A percentile compares a stretch with the other conserved stretches of the same genome.
These are phyloP conservation scores for Alligator sinensis DNA, from an alignment of 2,113 vertebrate species.

Conservation along the genomic window DNA sequence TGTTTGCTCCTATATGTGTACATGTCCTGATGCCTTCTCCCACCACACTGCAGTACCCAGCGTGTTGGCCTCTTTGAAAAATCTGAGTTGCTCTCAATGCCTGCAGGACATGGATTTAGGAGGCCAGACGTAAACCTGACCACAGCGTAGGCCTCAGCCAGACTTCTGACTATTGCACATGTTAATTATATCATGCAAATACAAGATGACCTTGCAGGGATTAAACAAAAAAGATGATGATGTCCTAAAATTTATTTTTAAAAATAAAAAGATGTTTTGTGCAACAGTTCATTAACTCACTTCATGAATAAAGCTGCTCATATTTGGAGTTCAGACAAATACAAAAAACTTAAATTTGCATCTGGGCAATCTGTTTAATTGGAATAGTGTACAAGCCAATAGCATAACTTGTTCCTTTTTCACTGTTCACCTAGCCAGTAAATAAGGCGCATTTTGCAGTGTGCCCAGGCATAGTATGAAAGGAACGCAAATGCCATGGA, in stretches of 20 bases:
- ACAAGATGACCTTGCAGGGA: slow-evolving; percentile 3
- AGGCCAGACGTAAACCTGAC: not conserved
- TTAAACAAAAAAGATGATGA: not conserved
- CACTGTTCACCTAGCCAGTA: too few relatives aligned
- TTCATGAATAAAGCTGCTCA: not conserved
- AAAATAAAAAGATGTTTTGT: not conserved
- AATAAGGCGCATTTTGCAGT: too few relatives aligned
- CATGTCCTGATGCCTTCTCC: not conserved
- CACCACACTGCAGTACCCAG: not conserved
- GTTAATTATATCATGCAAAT: not conserved
- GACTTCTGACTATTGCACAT: not conserved
- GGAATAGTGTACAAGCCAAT: not conserved
- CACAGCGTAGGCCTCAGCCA: not conserved
- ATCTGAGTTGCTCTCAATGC: too few relatives aligned
- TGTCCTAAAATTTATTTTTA: not conserved
- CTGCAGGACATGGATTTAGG: too few relatives aligned
- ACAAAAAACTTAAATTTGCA: not conserved
- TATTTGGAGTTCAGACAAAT: not conserved
- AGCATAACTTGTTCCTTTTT: not conserved
- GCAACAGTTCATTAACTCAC: not conserved
- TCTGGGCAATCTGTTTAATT: not conserved
- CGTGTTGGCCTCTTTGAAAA: too few relatives aligned
- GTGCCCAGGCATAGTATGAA: too few relatives aligned
- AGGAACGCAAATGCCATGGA: too few relatives aligned
- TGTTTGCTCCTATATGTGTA: not conserved